A percentile compares a stretch with the other conserved stretches of the same genome.
phyloP scores from a whole-genome alignment of 2,113 vertebrate genomes.

The Urocitellus parryii region DNA sequence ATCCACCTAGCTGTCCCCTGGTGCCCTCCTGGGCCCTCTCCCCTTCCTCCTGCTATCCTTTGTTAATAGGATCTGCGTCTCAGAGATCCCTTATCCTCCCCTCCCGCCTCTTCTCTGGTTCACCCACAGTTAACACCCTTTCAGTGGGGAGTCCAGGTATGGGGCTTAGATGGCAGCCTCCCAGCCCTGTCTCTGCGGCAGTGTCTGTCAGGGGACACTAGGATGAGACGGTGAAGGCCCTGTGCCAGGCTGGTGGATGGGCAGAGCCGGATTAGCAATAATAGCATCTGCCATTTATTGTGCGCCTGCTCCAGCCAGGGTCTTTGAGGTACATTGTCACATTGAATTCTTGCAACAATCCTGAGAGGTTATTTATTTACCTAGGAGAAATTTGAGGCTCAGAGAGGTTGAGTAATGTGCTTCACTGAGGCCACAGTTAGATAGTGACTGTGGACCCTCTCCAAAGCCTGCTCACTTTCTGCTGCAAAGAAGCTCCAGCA shows the following conservation, averaged over 20 bases:
- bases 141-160: neutral
- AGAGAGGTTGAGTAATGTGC: neutral
- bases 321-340: too few species aligned
- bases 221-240: neutral
- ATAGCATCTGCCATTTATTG: neutral
- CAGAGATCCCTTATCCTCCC: neutral
- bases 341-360: neutral
- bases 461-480: neutral
- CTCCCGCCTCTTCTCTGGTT: neutral
- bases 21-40: neutral
- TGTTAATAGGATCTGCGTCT: neutral
- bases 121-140: neutral
- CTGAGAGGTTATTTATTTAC: neutral
- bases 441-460: neutral
- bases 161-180: neutral
- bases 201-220: neutral
- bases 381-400: neutral
- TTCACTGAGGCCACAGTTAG: neutral
- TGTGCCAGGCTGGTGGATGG: neutral
- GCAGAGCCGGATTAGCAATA: neutral
- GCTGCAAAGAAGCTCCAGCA: neutral
- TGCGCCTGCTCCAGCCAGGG: neutral
- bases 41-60: accelerated
- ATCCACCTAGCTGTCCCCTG: too few species aligned
- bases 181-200: neutral